Evolutionary conservation across 1,140 invertebrate genomes (phyloP), one percentile per base, ranked within the genome.

Genomic region (Reticulitermes speratus): DNA sequence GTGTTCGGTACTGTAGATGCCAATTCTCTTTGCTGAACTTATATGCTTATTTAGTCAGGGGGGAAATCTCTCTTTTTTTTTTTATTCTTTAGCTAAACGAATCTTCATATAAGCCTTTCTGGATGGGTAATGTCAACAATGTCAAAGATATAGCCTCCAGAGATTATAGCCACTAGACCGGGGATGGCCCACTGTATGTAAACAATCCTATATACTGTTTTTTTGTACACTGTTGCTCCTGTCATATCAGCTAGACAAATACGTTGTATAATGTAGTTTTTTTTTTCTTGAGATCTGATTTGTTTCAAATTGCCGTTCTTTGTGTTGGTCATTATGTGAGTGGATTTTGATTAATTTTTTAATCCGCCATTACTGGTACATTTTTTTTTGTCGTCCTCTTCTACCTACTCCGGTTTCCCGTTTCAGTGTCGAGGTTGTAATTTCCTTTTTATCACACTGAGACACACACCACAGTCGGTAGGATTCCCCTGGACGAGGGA

Each of bases 51-150:
- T 75, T 75, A 75, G 65, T 30, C 25, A 75, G 59, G 16, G 16
- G 65, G 65, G 65, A 25, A 75, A 6, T 75, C 65, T 25, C 52
- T 21, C 19, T 55, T 8, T 30, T 75, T 75, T 75, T 75, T 75
- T 30, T 75, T 75, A 75, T 75, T 75, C 65, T 75, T 75, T 75
- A 16, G 65, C 65, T 75, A 75, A 75, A 75, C 25, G 65, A 75
- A 75, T 75, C 65, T 75, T 75, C 65, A 75, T 30, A 30, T 75
- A 75, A 75, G 65, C 65, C 65, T 75, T 75, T 75, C 25, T 75
- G 65, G 65, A 75, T 75, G 65, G 65, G 25, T 75, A 75, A 75
- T 75, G 65, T 75, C 65, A 75, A 75, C 65, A 75, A 75, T 75
- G 65, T 75, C 65, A 75, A 30, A 30, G 65, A 75, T 8, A 75